A percentile compares a stretch with the other conserved stretches of the same genome.
Conservation (phyloP, 2,888 invertebrate genomes). For the Vandiemenella viatica region DNA sequence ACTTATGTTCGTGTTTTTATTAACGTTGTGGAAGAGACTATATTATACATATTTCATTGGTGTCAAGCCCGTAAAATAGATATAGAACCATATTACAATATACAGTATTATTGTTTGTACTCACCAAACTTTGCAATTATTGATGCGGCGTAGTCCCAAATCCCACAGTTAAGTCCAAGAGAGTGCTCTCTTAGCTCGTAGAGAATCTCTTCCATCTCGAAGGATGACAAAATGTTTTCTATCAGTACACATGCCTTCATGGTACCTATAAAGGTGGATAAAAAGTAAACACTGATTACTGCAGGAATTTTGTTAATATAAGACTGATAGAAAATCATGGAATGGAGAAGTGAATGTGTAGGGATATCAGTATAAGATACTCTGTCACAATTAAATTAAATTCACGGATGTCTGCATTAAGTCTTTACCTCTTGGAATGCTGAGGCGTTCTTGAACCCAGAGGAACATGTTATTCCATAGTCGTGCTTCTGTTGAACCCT, state of each 20-base stretch:
- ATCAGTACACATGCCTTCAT: conserved; percentile 57
- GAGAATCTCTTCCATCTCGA: conserved; percentile 53
- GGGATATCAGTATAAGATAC: too few relatives aligned
- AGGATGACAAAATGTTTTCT: conserved; percentile 51
- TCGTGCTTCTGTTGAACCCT: conserved; percentile 44
- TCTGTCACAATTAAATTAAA: too few relatives aligned
- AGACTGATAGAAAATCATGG: too few relatives aligned
- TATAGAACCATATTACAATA: neutral
- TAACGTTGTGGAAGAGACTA: too few relatives aligned
- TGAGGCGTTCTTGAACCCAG: conserved; percentile 40
- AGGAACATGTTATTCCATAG: conserved; percentile 55
- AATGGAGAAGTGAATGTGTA: too few relatives aligned
- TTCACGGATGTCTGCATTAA: too few relatives aligned
- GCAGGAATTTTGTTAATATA: too few relatives aligned
- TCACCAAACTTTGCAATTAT: conserved; percentile 48
- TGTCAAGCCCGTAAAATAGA: too few relatives aligned
- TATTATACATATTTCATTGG: too few relatives aligned
- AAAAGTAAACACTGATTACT: too few relatives aligned
- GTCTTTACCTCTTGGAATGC: conserved; percentile 30
- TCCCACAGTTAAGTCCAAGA: conserved; percentile 54
- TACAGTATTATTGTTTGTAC: conserved; percentile 10
- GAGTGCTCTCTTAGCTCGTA: conserved; percentile 49
- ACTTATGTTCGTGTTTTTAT: too few relatives aligned
- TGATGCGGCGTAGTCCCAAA: conserved; percentile 58
- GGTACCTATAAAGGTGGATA: conserved; percentile 31